Evolutionary conservation across 2,888 invertebrate genomes (phyloP), one percentile per base, ranked within the genome.

Genomic region (Timema podura): DNA sequence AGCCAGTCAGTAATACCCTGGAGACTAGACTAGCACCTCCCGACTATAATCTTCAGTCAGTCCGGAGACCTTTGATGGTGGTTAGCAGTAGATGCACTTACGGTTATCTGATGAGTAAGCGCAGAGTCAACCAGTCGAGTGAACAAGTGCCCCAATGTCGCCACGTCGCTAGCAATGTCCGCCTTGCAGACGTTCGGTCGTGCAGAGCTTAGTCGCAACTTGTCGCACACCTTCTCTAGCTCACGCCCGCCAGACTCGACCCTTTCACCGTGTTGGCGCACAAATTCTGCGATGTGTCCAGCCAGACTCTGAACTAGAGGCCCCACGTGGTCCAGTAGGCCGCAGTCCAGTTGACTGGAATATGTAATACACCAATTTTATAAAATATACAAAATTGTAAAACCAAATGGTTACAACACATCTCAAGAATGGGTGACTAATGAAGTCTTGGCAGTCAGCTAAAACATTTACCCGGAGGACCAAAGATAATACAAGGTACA

Each of bases 41-140:
- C n/a, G 7, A 57, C 1, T 10, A 1, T 57, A 6, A 3, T 30
- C 30, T 3, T 3, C 30, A 30, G 30, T 30, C 30, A 30, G 30
- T 3, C 3, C 3, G 30, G 30, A 30, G 30, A 30, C 30, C 30
- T 30, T 2, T 30, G 30, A 30, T 30, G 30, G 30, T 30, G 30
- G 1, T 30, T 30, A 30, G 3, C 30, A 30, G 30, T 3, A 59
- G 44, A 10, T 11, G 16, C 67, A 72, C 76, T 77, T 79, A 87
- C 87, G 84, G 85, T 85, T 81, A 86, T 85, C 76, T 86, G 86
- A 75, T 85, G 84, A 16, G 85, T 83, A 57, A 87, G 79, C 11
- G 87, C 84, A 65, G 83, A 84, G 75, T 86, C 86, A 0, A 87
- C 86, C 0, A 86, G 85, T 76, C 85, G 85, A 74, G 85, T 80